Percentiles rank a stretch among this genome's conserved stretches.
Evolutionary conservation across 2,113 vertebrate species (phyloP).

Genomic region (Lophius piscatorius): DNA sequence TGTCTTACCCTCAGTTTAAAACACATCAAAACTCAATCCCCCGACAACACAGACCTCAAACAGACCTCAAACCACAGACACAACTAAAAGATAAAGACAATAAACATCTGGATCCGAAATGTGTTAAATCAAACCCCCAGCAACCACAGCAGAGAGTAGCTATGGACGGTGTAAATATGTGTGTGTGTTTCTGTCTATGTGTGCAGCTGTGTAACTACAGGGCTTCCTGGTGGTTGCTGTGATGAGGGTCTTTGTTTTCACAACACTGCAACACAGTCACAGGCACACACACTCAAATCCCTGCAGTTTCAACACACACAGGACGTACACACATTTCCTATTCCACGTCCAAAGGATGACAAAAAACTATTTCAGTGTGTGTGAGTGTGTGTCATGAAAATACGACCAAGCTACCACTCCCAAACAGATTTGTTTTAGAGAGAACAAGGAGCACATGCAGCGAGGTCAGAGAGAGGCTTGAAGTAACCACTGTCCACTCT

Average conservation of each 20-base stretch:
- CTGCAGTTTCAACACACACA: slow-evolving; percentile 34
- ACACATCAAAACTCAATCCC: no score
- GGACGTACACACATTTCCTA: slow-evolving; percentile 48
- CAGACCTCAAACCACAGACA: slow-evolving; percentile 3
- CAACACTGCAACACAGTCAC: slow-evolving; percentile 22
- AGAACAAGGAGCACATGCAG: not conserved
- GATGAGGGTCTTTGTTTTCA: slow-evolving; percentile 61
- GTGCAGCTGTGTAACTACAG: slow-evolving; percentile 52
- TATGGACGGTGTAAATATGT: not conserved
- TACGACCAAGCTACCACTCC: slow-evolving; percentile 16
- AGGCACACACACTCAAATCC: slow-evolving; percentile 22
- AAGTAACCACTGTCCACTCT: not conserved
- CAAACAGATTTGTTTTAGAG: slow-evolving; percentile 9
- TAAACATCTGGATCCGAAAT: slow-evolving; percentile 1
- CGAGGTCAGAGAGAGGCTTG: not conserved
- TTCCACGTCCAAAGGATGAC: not conserved
- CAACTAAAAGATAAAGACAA: not conserved
- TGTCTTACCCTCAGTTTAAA: no score
- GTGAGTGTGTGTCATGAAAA: slow-evolving; percentile 2
- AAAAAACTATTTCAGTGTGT: not conserved
- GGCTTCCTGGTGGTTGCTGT: slow-evolving; percentile 42
- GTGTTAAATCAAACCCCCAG: not conserved
- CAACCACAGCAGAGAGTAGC: not conserved
- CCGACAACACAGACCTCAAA: slow-evolving; percentile 8
- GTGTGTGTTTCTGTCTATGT: not conserved